Percentiles rank a stretch among this genome's conserved stretches.
Conservation (phyloP, 2,113 vertebrate genomes). For the Sarotherodon lohbergeri region DNA sequence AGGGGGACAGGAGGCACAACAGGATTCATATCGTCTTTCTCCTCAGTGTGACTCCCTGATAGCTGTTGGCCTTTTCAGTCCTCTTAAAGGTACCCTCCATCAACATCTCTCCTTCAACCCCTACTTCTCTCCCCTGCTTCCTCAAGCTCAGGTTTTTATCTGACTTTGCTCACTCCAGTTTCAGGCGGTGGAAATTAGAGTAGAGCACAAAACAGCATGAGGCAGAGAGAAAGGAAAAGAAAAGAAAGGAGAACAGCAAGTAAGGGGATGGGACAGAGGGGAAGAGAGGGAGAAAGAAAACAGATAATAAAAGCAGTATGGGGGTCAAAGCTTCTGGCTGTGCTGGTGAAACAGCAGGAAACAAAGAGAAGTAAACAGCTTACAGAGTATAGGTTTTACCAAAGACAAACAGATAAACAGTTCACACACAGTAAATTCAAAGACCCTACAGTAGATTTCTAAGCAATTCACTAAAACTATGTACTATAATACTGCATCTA, state of each 20-base stretch:
- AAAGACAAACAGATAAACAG: constrained; percentile 33
- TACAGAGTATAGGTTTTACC: constrained; percentile 17
- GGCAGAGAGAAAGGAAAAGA: background rate
- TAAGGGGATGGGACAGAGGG: background rate
- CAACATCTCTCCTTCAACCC: constrained; percentile 29
- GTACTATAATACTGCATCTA: background rate
- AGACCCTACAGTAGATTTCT: background rate
- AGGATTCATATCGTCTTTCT: constrained; percentile 39
- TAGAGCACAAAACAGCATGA: constrained; percentile 21
- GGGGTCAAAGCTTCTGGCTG: constrained; percentile 35
- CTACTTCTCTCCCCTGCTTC: background rate
- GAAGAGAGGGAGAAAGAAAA: background rate
- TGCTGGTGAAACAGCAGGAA: constrained; percentile 40
- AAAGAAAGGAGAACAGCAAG: background rate
- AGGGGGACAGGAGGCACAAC: background rate
- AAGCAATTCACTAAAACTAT: background rate
- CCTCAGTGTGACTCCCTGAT: constrained; percentile 27
- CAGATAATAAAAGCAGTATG: constrained; percentile 42
- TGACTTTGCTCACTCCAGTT: constrained; percentile 9
- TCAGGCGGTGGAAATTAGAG: constrained; percentile 38
- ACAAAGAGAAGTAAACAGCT: constrained; percentile 42
- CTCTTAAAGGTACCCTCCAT: constrained; percentile 14
- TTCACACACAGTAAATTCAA: background rate
- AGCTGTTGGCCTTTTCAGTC: constrained; percentile 33
- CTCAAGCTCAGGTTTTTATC: constrained; percentile 34